A percentile compares a stretch with the other conserved stretches of the same genome.
Conservation (phyloP, 2,113 vertebrate genomes). For the Microtus richardsoni region DNA sequence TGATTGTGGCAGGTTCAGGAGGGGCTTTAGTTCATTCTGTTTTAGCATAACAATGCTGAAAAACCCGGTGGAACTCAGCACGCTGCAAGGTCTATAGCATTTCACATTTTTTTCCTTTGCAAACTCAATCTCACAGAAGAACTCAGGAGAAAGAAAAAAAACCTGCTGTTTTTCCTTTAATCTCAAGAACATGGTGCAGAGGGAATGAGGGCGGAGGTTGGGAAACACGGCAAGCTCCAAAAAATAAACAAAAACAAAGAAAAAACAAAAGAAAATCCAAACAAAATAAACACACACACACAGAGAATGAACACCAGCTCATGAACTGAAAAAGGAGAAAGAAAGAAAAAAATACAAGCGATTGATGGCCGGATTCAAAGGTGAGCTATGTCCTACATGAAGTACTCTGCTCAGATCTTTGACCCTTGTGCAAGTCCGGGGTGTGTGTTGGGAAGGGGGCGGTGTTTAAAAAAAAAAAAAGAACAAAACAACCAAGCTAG, state of each 20-base stretch:
- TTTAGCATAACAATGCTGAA: slow-evolving; percentile 90
- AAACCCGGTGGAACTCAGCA: slow-evolving; percentile 89
- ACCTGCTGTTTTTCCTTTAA: slow-evolving; percentile 68
- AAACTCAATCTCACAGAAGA: slow-evolving; percentile 91
- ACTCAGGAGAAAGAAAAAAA: slow-evolving; percentile 85
- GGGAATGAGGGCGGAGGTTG: slow-evolving; percentile 32
- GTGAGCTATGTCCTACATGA: slow-evolving; percentile 87
- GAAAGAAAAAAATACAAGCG: slow-evolving; percentile 81
- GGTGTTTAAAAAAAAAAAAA: slow-evolving; percentile 56
- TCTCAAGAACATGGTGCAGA: slow-evolving; percentile 67
- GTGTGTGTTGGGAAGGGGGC: neutral
- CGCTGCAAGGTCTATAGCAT: slow-evolving; percentile 87
- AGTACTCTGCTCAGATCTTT: slow-evolving; percentile 84
- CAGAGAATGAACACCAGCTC: slow-evolving; percentile 78
- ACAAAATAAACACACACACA: slow-evolving; percentile 74
- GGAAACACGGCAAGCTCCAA: slow-evolving; percentile 91
- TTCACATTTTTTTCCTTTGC: slow-evolving; percentile 86
- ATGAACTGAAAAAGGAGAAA: slow-evolving; percentile 84
- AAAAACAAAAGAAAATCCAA: slow-evolving; percentile 59
- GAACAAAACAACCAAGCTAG: slow-evolving; percentile 73
- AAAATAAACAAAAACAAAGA: slow-evolving; percentile 80
- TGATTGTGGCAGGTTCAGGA: slow-evolving; percentile 90
- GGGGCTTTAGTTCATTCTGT: slow-evolving; percentile 86
- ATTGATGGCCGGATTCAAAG: slow-evolving; percentile 88
- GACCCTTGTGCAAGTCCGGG: slow-evolving; percentile 77